Evolutionary conservation across 2,888 invertebrate genomes (phyloP).

Genomic region (Serrognathus titanus): DNA sequence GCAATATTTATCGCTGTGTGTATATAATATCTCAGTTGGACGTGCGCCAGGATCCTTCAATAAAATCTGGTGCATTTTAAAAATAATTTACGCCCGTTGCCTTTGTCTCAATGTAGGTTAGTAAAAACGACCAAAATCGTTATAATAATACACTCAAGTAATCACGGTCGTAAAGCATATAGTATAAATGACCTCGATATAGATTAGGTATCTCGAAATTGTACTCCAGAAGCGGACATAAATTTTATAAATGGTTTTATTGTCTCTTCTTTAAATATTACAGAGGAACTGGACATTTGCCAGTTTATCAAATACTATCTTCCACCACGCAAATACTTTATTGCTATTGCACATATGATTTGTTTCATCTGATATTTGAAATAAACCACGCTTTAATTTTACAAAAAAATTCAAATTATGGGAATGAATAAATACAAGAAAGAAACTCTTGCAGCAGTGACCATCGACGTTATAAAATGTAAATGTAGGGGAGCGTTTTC

Average conservation of each 20-base stretch:
- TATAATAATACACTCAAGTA: constrained; percentile 24
- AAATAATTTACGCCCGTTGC: constrained; percentile 15
- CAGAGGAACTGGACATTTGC: background rate
- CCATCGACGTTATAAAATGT: constrained; percentile 13
- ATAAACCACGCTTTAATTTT: background rate
- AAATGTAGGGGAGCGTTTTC: constrained; percentile 34
- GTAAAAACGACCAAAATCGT: constrained; percentile 23
- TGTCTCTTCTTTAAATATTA: constrained; percentile 1
- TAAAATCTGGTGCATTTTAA: constrained; percentile 24
- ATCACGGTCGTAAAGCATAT: constrained; percentile 26
- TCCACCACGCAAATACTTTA: background rate
- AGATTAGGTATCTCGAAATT: constrained; percentile 18
- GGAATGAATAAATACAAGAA: too few species aligned
- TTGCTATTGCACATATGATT: background rate
- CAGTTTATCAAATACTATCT: background rate
- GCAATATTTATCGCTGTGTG: background rate
- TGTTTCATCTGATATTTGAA: background rate
- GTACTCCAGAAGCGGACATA: constrained; percentile 8
- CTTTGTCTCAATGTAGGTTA: constrained; percentile 23
- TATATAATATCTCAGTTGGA: constrained; percentile 19
- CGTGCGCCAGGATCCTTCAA: constrained; percentile 23
- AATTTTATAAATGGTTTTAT: constrained; percentile 9
- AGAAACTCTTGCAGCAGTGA: background rate
- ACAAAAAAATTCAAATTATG: too few species aligned
- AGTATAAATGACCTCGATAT: constrained; percentile 22